These are phyloP conservation scores for Alectoris magna DNA, from an alignment of 2,797 vertebrate species.

Conservation along the genomic window DNA sequence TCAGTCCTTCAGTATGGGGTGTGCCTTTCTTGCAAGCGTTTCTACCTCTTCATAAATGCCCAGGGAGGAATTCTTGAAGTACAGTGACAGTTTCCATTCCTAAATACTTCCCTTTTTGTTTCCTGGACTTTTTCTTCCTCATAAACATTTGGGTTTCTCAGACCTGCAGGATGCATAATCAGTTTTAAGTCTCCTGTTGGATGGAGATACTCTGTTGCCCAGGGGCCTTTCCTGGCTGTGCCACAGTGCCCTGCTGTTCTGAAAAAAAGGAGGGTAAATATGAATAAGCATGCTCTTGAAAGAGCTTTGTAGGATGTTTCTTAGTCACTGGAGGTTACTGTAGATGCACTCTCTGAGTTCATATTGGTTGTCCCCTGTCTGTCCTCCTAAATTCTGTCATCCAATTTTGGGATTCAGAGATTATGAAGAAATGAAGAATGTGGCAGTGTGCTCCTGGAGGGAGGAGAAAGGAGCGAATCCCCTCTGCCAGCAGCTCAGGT, in stretches of 20 bases:
- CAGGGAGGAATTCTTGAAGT: not conserved
- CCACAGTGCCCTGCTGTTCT: not conserved
- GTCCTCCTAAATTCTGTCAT: not conserved
- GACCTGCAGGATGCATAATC: not conserved
- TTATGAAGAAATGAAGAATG: too few relatives aligned
- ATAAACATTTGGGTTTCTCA: not conserved
- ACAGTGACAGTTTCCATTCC: not conserved
- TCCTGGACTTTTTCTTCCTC: not conserved
- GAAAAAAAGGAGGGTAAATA: not conserved
- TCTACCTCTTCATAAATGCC: not conserved
- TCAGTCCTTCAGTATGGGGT: not conserved
- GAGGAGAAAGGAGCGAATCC: not conserved
- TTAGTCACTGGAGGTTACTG: not conserved
- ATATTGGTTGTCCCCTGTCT: not conserved
- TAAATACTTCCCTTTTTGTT: not conserved
- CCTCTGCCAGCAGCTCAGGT: not conserved
- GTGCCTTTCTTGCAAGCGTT: fast-evolving
- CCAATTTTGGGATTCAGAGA: not conserved
- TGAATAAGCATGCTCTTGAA: not conserved
- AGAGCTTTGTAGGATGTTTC: not conserved
- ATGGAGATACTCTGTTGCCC: not conserved
- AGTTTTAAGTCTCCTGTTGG: not conserved
- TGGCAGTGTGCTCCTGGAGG: too few relatives aligned
- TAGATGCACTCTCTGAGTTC: not conserved
- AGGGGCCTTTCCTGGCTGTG: not conserved